Conservation (phyloP, 2,113 vertebrate species). For the Seriola quinqueradiata region DNA sequence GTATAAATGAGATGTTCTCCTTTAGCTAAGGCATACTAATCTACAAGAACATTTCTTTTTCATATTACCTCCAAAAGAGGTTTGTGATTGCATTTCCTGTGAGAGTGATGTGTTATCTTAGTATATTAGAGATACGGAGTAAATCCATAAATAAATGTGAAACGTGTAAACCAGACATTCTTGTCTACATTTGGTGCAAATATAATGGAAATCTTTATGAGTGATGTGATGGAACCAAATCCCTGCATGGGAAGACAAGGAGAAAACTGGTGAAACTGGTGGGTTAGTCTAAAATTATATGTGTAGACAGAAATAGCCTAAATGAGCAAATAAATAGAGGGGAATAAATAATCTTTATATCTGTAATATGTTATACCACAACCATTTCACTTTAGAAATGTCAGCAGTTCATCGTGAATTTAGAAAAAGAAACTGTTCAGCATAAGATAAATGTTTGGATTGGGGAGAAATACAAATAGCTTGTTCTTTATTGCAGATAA, state of each 20-base stretch:
- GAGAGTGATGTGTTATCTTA: not conserved
- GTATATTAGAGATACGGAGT: not conserved
- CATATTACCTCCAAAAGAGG: not conserved
- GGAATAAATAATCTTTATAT: not conserved
- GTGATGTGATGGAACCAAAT: no score
- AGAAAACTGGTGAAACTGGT: not conserved
- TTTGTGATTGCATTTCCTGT: slow-evolving; percentile 17
- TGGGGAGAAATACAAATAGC: no score
- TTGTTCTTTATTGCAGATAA: no score
- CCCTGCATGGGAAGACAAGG: not conserved
- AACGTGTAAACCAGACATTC: not conserved
- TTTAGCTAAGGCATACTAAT: slow-evolving; percentile 13
- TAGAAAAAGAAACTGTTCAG: no score
- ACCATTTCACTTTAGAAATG: not conserved
- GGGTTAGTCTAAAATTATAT: not conserved
- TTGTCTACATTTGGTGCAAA: not conserved
- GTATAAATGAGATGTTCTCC: not conserved
- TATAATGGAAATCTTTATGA: not conserved
- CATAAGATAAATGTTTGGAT: not conserved
- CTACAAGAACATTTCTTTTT: not conserved
- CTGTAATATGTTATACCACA: not conserved
- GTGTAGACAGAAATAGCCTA: not conserved
- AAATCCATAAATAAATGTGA: slow-evolving; percentile 24
- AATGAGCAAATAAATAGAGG: not conserved
- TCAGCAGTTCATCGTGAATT: no score